Conservation (phyloP, 2,113 vertebrate species). For the Spea bombifrons region DNA sequence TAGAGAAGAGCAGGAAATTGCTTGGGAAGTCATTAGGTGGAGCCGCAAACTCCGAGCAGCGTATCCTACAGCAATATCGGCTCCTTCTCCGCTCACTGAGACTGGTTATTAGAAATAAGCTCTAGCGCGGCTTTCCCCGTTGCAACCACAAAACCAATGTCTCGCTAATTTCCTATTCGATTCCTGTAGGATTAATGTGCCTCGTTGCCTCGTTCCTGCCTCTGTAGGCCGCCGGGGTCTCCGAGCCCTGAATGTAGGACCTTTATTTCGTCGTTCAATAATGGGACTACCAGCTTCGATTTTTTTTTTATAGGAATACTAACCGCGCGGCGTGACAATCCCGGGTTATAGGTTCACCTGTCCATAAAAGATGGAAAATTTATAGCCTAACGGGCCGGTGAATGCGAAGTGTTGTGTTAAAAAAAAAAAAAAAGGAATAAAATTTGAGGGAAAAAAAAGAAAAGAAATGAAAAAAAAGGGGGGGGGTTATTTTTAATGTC, state of each 20-base stretch:
- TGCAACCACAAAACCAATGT: background rate
- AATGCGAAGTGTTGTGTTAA: background rate
- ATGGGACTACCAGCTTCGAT: constrained; percentile 5
- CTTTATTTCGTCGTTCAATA: constrained; percentile 7
- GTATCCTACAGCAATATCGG: background rate
- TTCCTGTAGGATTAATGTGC: constrained; percentile 24
- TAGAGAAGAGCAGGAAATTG: constrained; percentile 42
- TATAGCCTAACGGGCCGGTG: constrained; percentile 4
- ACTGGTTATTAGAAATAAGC: constrained; percentile 3
- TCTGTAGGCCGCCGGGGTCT: constrained; percentile 2
- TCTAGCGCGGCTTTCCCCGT: background rate
- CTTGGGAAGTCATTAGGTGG: constrained; percentile 31
- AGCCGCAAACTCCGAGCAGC: background rate
- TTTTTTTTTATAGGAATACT: background rate
- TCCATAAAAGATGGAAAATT: constrained; percentile 17
- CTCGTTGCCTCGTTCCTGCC: constrained; percentile 4
- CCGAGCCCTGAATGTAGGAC: background rate
- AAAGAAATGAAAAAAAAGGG: constrained; percentile 21
- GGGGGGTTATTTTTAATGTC: constrained; percentile 13
- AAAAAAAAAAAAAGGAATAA: constrained; percentile 29
- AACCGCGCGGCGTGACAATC: background rate
- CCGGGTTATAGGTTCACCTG: background rate
- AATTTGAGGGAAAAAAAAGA: constrained; percentile 7
- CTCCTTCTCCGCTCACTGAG: background rate
- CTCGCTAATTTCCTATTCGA: constrained; percentile 31